Evolutionary conservation across 2,113 vertebrate species (phyloP).

Genomic region (Micronycteris hirsuta): DNA sequence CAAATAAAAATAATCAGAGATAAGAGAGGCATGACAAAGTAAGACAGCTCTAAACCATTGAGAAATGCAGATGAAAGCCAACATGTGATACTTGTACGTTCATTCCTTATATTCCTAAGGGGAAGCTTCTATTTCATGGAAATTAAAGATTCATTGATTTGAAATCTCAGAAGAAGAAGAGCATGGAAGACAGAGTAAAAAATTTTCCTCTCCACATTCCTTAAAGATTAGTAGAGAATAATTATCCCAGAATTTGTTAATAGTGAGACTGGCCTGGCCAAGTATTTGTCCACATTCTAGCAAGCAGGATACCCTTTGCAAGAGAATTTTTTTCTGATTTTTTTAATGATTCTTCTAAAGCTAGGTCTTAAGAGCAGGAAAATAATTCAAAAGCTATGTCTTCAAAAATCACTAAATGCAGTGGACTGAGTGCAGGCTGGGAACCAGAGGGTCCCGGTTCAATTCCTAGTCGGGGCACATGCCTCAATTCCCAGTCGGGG

Average conservation of each 20-base stretch:
- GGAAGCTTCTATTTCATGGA: not conserved
- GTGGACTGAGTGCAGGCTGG: too few relatives aligned
- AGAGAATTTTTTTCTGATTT: not conserved
- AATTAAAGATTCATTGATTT: not conserved
- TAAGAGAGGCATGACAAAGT: not conserved
- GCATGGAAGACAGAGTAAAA: not conserved
- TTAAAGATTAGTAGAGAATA: not conserved
- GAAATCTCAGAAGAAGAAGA: not conserved
- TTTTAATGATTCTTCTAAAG: not conserved
- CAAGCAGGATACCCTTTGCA: not conserved
- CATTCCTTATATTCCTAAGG: not conserved
- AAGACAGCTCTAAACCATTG: not conserved
- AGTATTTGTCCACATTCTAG: not conserved
- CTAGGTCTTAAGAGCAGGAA: not conserved
- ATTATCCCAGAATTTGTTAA: not conserved
- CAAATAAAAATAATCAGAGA: not conserved
- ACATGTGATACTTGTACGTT: not conserved
- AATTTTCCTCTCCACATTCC: not conserved
- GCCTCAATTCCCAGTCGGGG: too few relatives aligned
- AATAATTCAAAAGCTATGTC: not conserved
- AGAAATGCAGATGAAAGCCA: not conserved
- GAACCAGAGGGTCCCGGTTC: too few relatives aligned
- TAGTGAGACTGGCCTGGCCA: not conserved
- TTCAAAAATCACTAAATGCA: constrained; percentile 7
- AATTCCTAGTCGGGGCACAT: too few relatives aligned